Conservation (phyloP, 2,888 invertebrate species). For the Alviniconcha strummeri region DNA sequence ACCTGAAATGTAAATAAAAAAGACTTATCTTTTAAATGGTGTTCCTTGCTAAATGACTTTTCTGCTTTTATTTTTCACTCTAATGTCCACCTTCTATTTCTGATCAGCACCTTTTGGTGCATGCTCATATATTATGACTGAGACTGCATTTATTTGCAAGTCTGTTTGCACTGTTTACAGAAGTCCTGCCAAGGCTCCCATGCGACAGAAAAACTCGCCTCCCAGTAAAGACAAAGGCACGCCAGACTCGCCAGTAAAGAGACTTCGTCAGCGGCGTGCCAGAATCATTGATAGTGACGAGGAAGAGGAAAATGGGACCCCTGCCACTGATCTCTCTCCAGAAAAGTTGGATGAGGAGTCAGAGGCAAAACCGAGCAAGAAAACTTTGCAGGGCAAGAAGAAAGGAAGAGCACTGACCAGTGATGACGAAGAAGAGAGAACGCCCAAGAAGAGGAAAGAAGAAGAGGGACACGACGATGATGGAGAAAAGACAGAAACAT, state of each 20-base stretch:
- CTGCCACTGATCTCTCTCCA: not conserved
- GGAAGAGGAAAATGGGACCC: conserved; percentile 39
- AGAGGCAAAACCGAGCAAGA: not conserved
- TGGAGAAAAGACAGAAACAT: not conserved
- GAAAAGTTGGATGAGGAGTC: not conserved
- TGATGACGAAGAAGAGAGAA: conserved; percentile 13
- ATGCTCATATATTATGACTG: no score
- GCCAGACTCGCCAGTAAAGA: conserved; percentile 53
- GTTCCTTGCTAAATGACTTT: no score
- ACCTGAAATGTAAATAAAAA: no score
- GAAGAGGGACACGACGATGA: not conserved
- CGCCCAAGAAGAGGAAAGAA: conserved; percentile 16
- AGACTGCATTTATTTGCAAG: no score
- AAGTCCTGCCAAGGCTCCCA: not conserved
- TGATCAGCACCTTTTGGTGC: no score
- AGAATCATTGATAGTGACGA: conserved; percentile 62
- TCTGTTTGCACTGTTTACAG: not conserved
- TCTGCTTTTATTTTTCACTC: no score
- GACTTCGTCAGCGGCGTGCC: conserved; percentile 47
- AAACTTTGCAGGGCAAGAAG: not conserved
- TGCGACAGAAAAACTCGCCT: conserved; percentile 42
- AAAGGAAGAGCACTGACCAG: not conserved
- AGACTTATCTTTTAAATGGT: no score
- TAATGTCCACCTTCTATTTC: no score
- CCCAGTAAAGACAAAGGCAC: not conserved